Conservation (phyloP, 2,888 invertebrate genomes). For the Sphaerophoria taeniata region DNA sequence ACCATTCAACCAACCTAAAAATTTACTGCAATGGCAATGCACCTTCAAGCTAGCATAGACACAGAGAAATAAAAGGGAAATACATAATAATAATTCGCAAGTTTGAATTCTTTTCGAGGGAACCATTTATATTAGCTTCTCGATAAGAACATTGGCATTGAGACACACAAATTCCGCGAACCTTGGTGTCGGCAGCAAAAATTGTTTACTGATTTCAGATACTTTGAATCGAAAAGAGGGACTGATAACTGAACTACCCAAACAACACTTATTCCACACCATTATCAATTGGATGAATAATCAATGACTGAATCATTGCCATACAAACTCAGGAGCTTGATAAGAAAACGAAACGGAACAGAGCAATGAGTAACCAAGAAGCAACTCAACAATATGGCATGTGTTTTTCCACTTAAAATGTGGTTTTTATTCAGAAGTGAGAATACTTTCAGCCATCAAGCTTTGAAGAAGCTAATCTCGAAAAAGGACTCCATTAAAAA, state of each 20-base stretch:
- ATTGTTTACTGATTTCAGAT: conserved; percentile 56
- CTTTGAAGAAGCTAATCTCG: too few relatives aligned
- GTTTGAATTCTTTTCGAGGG: background rate
- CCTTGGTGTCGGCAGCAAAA: conserved; percentile 30
- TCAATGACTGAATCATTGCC: conserved; percentile 57
- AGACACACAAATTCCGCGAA: conserved; percentile 39
- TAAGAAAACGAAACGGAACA: conserved; percentile 11
- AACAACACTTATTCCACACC: too few relatives aligned
- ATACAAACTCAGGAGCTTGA: conserved; percentile 38
- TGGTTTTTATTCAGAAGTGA: background rate
- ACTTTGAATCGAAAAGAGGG: conserved; percentile 33
- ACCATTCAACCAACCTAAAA: background rate
- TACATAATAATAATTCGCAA: background rate
- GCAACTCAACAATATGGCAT: background rate
- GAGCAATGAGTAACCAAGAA: conserved; percentile 26
- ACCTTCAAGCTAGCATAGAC: conserved; percentile 1
- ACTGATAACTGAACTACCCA: conserved; percentile 40
- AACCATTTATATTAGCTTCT: background rate
- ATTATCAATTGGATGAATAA: conserved; percentile 32
- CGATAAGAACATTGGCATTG: conserved; percentile 61
- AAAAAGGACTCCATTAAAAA: too few relatives aligned
- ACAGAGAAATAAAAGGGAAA: conserved; percentile 2
- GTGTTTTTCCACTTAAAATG: conserved; percentile 13
- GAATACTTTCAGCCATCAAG: background rate
- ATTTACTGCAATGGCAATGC: conserved; percentile 13